phyloP scores from a whole-genome alignment of 2,797 vertebrate species.

The Ctenochaetus hawaiiensis region DNA sequence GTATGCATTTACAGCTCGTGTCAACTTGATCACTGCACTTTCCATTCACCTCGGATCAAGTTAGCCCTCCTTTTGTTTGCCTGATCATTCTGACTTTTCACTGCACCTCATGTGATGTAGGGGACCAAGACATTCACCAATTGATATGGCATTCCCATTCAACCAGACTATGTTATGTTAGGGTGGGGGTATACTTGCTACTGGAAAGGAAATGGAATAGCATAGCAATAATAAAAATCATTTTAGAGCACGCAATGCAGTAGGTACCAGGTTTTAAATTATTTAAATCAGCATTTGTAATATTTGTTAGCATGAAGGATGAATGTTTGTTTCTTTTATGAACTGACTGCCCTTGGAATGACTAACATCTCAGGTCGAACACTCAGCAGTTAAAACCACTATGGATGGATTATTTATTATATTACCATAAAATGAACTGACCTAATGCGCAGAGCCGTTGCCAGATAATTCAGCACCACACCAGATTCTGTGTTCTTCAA shows the following conservation, averaged over 20 bases:
- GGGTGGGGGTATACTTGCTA: slow-evolving; percentile 64
- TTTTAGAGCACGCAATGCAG: slow-evolving; percentile 49
- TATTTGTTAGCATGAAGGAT: slow-evolving; percentile 60
- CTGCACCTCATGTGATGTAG: slow-evolving; percentile 70
- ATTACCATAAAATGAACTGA: slow-evolving; percentile 50
- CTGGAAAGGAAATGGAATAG: slow-evolving; percentile 70
- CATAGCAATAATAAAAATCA: slow-evolving; percentile 79
- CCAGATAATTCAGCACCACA: slow-evolving; percentile 38
- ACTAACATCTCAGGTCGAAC: slow-evolving; percentile 77
- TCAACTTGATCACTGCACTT: slow-evolving; percentile 82
- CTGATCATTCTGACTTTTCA: slow-evolving; percentile 68
- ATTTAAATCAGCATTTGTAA: slow-evolving; percentile 48
- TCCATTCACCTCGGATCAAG: slow-evolving; percentile 79
- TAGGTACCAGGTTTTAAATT: slow-evolving; percentile 64
- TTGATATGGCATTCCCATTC: slow-evolving; percentile 79
- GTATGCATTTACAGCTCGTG: slow-evolving; percentile 68
- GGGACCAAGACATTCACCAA: slow-evolving; percentile 78
- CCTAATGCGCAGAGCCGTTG: slow-evolving; percentile 32
- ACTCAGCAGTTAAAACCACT: slow-evolving; percentile 68
- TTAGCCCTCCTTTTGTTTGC: slow-evolving; percentile 56
- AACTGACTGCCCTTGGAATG: slow-evolving; percentile 54
- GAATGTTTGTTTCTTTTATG: slow-evolving; percentile 56
- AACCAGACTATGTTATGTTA: slow-evolving; percentile 44
- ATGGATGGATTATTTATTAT: slow-evolving; percentile 70
- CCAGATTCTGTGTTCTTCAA: slow-evolving; percentile 21